Evolutionary conservation across 2,797 vertebrate species (phyloP).

Genomic region (Toxotes lorentzi): DNA sequence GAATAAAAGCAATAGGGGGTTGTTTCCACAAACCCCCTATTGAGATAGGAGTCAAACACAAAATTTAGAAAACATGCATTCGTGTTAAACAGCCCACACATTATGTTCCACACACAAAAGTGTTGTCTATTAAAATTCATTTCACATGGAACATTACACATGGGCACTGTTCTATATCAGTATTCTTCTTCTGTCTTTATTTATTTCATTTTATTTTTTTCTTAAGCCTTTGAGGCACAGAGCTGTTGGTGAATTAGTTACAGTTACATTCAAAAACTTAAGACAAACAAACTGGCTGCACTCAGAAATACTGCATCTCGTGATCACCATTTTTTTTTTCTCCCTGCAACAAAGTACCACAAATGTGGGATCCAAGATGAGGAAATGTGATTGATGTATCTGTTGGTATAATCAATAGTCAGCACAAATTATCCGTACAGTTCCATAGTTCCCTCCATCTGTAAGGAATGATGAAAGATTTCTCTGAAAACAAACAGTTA

Average conservation of each 20-base stretch:
- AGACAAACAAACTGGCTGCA: conserved; percentile 36
- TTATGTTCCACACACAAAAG: conserved; percentile 20
- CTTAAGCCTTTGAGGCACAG: conserved; percentile 20
- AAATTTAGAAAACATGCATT: conserved; percentile 55
- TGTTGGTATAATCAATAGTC: conserved; percentile 76
- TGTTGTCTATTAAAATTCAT: conserved; percentile 44
- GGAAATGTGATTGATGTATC: conserved; percentile 69
- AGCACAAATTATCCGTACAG: conserved; percentile 71
- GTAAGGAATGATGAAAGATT: conserved; percentile 75
- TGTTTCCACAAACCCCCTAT: conserved; percentile 28
- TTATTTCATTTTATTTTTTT: not conserved
- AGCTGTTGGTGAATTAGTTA: conserved; percentile 37
- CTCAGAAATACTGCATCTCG: conserved; percentile 22
- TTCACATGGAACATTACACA: conserved; percentile 48
- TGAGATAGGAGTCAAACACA: conserved; percentile 35
- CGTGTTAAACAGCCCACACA: conserved; percentile 51
- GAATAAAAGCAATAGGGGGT: conserved; percentile 58
- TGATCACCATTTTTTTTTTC: conserved; percentile 30
- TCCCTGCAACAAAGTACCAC: conserved; percentile 28
- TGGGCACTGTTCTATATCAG: conserved; percentile 31
- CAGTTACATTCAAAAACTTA: conserved; percentile 16
- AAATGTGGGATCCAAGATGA: conserved; percentile 45
- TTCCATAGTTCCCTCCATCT: conserved; percentile 69
- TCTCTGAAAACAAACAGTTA: conserved; percentile 66
- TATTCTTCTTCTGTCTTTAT: conserved; percentile 10